These are phyloP conservation scores for Parapsyche elsis DNA, from an alignment of 1,140 invertebrate species.

Conservation along the genomic window DNA sequence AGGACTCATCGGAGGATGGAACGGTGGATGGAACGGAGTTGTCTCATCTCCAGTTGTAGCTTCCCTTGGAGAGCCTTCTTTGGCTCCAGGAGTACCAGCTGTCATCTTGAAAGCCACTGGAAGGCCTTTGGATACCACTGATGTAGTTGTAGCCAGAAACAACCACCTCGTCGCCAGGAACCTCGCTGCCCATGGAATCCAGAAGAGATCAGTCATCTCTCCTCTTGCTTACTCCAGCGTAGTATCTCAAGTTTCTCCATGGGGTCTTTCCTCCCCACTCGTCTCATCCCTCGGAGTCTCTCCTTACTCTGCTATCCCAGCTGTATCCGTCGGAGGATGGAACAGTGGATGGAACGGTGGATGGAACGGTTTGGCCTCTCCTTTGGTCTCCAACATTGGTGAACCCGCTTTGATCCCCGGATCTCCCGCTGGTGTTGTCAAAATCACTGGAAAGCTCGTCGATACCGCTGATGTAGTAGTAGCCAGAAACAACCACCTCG, in stretches of 20 bases:
- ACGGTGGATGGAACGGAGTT: too few relatives aligned
- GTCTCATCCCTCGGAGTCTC: constrained; percentile 40
- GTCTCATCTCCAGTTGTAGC: constrained; percentile 52
- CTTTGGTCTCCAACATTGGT: constrained; percentile 56
- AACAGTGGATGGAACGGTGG: constrained; percentile 40
- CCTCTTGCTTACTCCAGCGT: constrained; percentile 57
- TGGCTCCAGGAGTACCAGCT: constrained; percentile 56
- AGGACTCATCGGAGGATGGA: constrained; percentile 58
- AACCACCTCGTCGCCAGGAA: constrained; percentile 62
- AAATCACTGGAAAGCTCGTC: constrained; percentile 46
- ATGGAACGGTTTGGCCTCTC: constrained; percentile 53
- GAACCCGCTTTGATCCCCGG: constrained; percentile 60
- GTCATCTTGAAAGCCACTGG: constrained; percentile 57
- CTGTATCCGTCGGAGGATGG: constrained; percentile 53
- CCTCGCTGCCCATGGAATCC: constrained; percentile 57
- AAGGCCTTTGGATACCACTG: constrained; percentile 62
- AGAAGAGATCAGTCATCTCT: constrained; percentile 58
- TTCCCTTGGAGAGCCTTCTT: constrained; percentile 54
- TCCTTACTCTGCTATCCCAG: constrained; percentile 29
- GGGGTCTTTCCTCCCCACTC: constrained; percentile 45
- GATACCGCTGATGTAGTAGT: constrained; percentile 58
- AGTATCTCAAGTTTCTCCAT: constrained; percentile 52
- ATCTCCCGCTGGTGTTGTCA: constrained; percentile 53
- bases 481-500: constrained; percentile 56
- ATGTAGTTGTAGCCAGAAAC: constrained; percentile 65